These are phyloP conservation scores for Parazoanthus atlanticus DNA, from an alignment of 92 coral and sea anemone species.

Conservation along the genomic window DNA sequence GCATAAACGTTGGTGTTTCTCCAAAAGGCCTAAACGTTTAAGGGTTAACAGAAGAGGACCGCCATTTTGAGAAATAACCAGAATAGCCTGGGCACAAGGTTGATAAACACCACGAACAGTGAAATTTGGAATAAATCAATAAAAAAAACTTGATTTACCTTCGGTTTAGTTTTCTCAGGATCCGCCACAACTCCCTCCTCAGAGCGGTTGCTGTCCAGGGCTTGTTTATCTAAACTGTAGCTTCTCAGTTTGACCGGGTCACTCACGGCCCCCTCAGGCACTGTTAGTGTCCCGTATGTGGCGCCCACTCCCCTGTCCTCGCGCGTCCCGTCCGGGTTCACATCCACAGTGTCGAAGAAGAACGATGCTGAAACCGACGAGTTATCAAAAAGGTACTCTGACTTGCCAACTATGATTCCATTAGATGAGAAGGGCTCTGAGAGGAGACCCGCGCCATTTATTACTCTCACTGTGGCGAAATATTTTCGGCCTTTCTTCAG, in stretches of 20 bases:
- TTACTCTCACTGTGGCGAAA: slow-evolving; percentile 88
- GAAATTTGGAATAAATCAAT: too few species aligned
- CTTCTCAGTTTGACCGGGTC: slow-evolving; percentile 82
- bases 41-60: too few species aligned
- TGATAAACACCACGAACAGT: too few species aligned
- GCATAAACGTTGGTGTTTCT: too few species aligned
- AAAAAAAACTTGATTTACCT: slow-evolving; percentile 15
- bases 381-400: slow-evolving; percentile 89
- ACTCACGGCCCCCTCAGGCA: slow-evolving; percentile 93
- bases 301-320: slow-evolving; percentile 89
- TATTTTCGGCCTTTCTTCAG: slow-evolving; percentile 72
- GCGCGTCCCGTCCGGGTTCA: slow-evolving; percentile 80
- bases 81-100: too few species aligned
- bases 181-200: slow-evolving; percentile 54
- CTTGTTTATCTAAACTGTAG: slow-evolving; percentile 80
- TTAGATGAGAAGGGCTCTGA: slow-evolving; percentile 86
- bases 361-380: slow-evolving; percentile 79
- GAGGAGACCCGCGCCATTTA: slow-evolving; percentile 89
- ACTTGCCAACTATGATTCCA: slow-evolving; percentile 92
- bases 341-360: slow-evolving; percentile 94
- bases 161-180: slow-evolving; percentile 49
- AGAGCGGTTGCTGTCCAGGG: slow-evolving; percentile 41
- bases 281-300: slow-evolving; percentile 90
- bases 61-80: too few species aligned
- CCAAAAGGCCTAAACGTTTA: too few species aligned